A percentile compares a stretch with the other conserved stretches of the same genome.
phyloP scores from a whole-genome alignment of 1,140 invertebrate species.

The Brachionus manjavacas region DNA sequence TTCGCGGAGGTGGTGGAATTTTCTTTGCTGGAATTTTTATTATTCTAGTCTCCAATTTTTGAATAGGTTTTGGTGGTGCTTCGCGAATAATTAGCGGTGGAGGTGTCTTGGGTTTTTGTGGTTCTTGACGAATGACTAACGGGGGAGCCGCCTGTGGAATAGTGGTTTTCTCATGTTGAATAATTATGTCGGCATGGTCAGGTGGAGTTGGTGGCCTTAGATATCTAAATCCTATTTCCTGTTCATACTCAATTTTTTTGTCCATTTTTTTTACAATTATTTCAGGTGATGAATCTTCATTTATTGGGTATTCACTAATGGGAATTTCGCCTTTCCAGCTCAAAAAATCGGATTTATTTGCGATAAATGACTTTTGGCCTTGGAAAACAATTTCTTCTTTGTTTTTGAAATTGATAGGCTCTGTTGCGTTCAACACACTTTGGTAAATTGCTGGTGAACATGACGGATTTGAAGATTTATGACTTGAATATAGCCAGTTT shows the following conservation, averaged over 20 bases:
- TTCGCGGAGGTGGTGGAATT: constrained; percentile 36
- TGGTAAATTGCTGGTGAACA: not conserved
- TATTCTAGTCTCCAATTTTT: not conserved
- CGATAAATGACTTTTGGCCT: not conserved
- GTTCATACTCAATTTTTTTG: constrained; percentile 14
- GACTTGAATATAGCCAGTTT: not conserved
- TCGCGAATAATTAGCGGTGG: constrained; percentile 37
- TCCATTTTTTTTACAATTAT: not conserved
- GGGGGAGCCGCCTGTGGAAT: constrained; percentile 24
- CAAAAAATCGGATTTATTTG: constrained; percentile 3
- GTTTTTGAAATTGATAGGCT: not conserved
- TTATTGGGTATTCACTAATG: constrained; percentile 23
- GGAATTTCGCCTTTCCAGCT: constrained; percentile 3
- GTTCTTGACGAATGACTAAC: constrained; percentile 37
- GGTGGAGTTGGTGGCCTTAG: constrained; percentile 36
- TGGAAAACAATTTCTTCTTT: not conserved
- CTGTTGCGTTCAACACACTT: not conserved
- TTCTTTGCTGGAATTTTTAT: not conserved
- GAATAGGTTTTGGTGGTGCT: constrained; percentile 3
- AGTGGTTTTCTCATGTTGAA: not conserved
- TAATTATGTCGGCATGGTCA: constrained; percentile 31
- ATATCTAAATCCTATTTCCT: constrained; percentile 36
- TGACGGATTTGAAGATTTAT: not conserved
- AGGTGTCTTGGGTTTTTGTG: not conserved
- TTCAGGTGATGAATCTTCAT: constrained; percentile 39